These are phyloP conservation scores for Brachyrhaphis roseni DNA, from an alignment of 2,797 vertebrate species.

Conservation along the genomic window DNA sequence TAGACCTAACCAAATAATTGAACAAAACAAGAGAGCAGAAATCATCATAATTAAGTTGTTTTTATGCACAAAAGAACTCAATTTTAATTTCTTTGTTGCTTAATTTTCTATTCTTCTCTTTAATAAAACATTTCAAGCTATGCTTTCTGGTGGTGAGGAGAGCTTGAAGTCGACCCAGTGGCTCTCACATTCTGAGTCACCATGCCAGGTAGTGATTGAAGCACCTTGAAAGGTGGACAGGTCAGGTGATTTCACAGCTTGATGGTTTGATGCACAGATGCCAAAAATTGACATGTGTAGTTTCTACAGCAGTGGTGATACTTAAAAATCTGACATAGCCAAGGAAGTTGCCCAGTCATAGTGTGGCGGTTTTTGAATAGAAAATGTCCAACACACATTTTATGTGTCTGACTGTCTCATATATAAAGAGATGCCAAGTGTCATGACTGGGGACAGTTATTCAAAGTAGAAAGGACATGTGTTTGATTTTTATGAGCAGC, in stretches of 20 bases:
- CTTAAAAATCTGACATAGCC: background rate
- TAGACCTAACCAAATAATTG: constrained; percentile 3
- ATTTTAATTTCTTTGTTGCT: background rate
- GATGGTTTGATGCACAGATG: background rate
- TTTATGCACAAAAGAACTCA: background rate
- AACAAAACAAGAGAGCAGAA: constrained; percentile 4
- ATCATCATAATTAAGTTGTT: background rate
- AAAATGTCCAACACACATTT: background rate
- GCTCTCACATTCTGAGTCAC: background rate
- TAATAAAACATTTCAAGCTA: background rate
- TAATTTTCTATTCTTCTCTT: background rate
- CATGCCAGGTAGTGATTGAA: background rate
- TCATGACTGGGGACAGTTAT: background rate
- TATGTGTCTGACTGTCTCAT: background rate
- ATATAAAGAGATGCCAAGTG: background rate
- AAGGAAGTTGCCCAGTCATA: background rate
- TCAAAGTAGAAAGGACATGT: background rate
- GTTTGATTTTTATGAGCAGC: background rate
- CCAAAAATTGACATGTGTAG: background rate
- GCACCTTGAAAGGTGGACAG: background rate
- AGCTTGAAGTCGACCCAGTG: background rate
- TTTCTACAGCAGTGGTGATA: background rate
- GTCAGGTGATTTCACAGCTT: background rate
- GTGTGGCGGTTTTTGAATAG: background rate
- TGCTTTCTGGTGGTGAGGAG: background rate